Base-by-base conservation (phyloP, 2,113 vertebrate genomes). In the Fulmarus glacialis region DNA sequence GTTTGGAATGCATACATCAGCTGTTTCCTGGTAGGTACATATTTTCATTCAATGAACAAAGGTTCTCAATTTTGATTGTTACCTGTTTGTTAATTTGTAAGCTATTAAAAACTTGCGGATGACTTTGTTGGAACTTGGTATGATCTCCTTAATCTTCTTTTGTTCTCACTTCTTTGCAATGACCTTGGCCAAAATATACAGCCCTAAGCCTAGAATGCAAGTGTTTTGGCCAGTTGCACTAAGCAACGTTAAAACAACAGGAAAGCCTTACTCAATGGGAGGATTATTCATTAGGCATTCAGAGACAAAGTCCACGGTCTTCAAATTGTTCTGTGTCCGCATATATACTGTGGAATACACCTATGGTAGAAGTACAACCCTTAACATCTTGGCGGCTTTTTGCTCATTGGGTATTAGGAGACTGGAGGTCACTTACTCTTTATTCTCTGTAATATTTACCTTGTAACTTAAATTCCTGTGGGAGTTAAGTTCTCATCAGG, bases 1-100 rank as follows among this genome's bases (percentile, higher is more conserved):
- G 2, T 56, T 53, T 59, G 53, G n/a, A 47, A 19, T 3, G 9
- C 0, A 0, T 40, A 0, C 32, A 4, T 45, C 34, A 29, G 7
- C 40, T 1, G 0, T 60, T 75, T 42, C n/a, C 47, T 67, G 32
- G 8, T 66, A 71, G 34, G 12, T 48, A 1, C 16, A 8, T 79
- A 5, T 63, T 60, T 87, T 64, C 66, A 12, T 45, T 75, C 43
- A 32, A 2, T 0, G 0, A 60, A 20, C 47, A 17, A 42, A 63
- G 3, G 7, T 23, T 62, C 55, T 62, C n/a, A 6, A 2, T 56
- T 68, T 55, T 23, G 23, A 4, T 15, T 8, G 4, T 56, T 92
- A 40, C 23, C 18, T 63, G 9, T n/a, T 52, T 17, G 12, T 50
- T 70, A 4, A 30, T 77, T 73, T 68, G 8, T 24, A 56, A 82